Conservation (phyloP, 2,113 vertebrate species). For the Panthera uncia region DNA sequence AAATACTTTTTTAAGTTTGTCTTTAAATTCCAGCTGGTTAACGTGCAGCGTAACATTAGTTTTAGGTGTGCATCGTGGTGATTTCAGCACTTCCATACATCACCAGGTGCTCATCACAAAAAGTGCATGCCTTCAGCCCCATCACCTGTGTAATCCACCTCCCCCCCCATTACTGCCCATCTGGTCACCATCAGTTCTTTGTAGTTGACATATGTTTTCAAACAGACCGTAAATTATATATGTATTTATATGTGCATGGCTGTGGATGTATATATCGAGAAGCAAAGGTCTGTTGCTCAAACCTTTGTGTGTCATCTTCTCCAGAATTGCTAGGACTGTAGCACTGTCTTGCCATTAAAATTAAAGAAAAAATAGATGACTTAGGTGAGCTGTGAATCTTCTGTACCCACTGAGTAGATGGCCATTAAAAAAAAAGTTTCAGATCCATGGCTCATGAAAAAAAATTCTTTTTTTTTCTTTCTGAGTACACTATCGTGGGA, state of each 20-base stretch:
- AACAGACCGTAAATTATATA: not conserved
- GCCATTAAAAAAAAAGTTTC: not conserved
- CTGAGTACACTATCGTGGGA: not conserved
- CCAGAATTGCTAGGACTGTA: not conserved
- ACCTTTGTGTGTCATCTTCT: not conserved
- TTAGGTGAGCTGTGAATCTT: not conserved
- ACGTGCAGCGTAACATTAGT: not conserved
- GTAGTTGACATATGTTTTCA: not conserved
- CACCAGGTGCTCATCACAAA: not conserved
- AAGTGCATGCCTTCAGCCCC: not conserved
- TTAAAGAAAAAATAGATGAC: not conserved
- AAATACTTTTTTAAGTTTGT: not conserved
- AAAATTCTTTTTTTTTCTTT: not conserved
- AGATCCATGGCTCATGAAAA: not conserved
- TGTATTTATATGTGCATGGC: accelerated
- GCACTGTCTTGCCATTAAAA: not conserved
- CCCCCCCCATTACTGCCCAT: not conserved
- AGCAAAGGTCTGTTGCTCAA: not conserved
- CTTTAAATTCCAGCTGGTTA: not conserved
- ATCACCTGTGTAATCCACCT: not conserved
- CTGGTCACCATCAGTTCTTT: not conserved
- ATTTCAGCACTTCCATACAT: not conserved
- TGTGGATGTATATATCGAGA: not conserved
- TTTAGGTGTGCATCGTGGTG: not conserved
- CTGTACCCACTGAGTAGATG: not conserved